Percentiles rank a stretch among this genome's conserved stretches.
These are phyloP conservation scores for Lamprologus lemairii DNA, from an alignment of 2,113 vertebrate species.

Conservation along the genomic window DNA sequence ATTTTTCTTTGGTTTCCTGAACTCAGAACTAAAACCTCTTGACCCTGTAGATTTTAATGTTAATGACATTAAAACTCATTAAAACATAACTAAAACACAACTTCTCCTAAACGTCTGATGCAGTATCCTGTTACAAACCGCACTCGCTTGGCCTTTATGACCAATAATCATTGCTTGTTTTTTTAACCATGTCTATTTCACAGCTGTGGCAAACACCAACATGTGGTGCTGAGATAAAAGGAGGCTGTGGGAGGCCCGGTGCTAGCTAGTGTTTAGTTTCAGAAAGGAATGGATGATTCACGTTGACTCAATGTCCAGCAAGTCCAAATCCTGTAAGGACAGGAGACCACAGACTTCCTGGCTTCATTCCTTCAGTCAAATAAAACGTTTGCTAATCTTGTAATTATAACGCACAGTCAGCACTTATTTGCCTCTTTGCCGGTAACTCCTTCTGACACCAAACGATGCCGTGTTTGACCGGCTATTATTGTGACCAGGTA, in stretches of 20 bases:
- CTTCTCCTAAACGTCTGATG: neutral
- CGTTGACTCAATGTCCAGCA: slow-evolving; percentile 37
- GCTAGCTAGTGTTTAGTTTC: slow-evolving; percentile 24
- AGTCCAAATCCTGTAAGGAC: neutral
- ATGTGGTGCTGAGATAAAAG: slow-evolving; percentile 14
- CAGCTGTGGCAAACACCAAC: neutral
- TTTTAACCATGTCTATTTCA: slow-evolving; percentile 21
- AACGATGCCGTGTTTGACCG: neutral
- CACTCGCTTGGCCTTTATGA: slow-evolving; percentile 3
- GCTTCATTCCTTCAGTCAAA: neutral
- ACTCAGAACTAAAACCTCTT: neutral
- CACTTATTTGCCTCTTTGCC: neutral
- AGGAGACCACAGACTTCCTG: slow-evolving; percentile 37
- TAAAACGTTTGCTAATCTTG: neutral
- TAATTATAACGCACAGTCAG: neutral
- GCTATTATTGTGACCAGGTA: neutral
- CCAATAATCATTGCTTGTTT: neutral
- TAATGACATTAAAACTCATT: neutral
- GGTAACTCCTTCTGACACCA: neutral
- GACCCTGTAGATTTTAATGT: neutral
- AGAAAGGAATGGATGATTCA: slow-evolving; percentile 31
- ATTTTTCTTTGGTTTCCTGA: neutral
- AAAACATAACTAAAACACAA: neutral
- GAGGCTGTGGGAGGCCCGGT: neutral
- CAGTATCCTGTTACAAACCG: neutral